Base-by-base conservation (phyloP, 2,797 vertebrate genomes). In the Onychomys leucogaster region DNA sequence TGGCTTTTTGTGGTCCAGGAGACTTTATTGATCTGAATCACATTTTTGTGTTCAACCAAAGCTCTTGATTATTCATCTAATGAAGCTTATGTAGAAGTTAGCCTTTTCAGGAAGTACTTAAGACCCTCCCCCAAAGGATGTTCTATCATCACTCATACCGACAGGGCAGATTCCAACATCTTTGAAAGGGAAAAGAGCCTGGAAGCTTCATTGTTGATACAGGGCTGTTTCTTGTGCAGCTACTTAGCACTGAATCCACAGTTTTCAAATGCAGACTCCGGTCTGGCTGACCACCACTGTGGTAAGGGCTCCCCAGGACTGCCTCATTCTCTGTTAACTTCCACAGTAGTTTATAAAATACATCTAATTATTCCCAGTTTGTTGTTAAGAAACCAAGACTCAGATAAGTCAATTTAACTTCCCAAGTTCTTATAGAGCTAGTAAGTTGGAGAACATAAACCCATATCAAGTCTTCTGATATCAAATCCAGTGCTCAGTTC, bases 31-130 rank as follows among this genome's bases (percentile, higher is more conserved):
- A 93, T 61, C 27, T 96, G 46, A 94, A 80, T 90, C 81, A 76
- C 49, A 77, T 80, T 88, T 55, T 91, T 93, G 32, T 4, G 43
- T 34, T 93, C 69, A 84, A 17, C 25, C 65, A 81, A 90, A 82
- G 3, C 75, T 32, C 55, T 95, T 90, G 63, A 46, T 87, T 89
- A 21, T 89, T 92, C 76, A 82, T 78, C 49, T 76, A 94, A 67
- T 73, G 61, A 23, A 67, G 9, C 32, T 69, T 23, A 88, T 85
- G 25, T 71, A 21, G n/a, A 89, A 92, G 12, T 88, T 92, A 85
- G 81, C 77, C 41, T 92, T 75, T 93, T 89, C 57, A 84, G 93
- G n/a, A 93, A 90, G 86, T 91, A 92, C 11, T 32, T 91, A 85
- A 90, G n/a, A 59, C 67, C 59, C 9, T 14, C 14, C 37, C 37